Base-by-base conservation (phyloP, 2,888 invertebrate species). In the Schizotus pectinicornis region DNA sequence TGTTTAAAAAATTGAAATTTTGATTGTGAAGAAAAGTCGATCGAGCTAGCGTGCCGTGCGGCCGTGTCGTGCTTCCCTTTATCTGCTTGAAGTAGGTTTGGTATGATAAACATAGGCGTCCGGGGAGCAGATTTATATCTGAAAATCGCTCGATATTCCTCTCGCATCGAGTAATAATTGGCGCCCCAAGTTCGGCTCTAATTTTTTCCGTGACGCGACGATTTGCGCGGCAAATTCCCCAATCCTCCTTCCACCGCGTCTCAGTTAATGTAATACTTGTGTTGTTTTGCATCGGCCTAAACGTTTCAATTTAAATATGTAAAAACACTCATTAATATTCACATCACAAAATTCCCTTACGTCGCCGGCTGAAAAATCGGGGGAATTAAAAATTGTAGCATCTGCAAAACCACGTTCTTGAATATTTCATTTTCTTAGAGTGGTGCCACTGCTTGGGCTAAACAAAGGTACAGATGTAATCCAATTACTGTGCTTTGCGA, bases 371-470 rank as follows among this genome's bases (percentile, higher is more conserved):
- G 45, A 48, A 60, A 64, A 66, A 59, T 62, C 53, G 53, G 35
- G 50, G 53, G 51, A 61, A 67, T 62, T 65, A 60, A 65, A 65
- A 64, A 61, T 51, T 59, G 61, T 53, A 61, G 63, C 65, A 60
- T 64, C 65, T 63, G 64, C 52, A 62, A 64, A 63, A 68, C 68
- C 68, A 56, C 64, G 56, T 64, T 59, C 63, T 65, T 73, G 71
- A 71, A 72, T 74, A 72, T 74, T 74, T 74, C 70, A 74, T 67
- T 71, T 72, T 71, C 69, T 68, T 70, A 65, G 69, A 70, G 70
- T 68, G 70, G 67, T 61, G 67, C 66, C 63, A 56, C 61, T 61
- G 65, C 55, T 67, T 61, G 63, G 61, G 57, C 70, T 65, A 72
- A 71, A 73, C 70, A 72, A 73, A 73, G 69, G 67, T 72, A 66